Base-by-base conservation (phyloP, 2,113 vertebrate species). In the Pelodiscus sinensis region DNA sequence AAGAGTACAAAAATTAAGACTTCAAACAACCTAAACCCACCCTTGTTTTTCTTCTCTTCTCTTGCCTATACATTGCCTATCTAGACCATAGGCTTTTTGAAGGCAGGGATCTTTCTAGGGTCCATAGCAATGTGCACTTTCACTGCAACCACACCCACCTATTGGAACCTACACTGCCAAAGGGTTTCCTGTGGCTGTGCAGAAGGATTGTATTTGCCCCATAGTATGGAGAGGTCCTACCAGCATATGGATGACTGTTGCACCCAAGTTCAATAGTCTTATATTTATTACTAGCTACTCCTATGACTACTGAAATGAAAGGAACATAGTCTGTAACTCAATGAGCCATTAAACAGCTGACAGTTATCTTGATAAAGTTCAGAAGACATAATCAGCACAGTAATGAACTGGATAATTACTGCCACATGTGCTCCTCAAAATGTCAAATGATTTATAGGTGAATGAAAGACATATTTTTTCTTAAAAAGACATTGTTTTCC, bases 371-470 rank as follows among this genome's bases (percentile, higher is more conserved):
- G 16, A n/a, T 82, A 92, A 90, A 68, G 27, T 89, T 88, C 78
- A 85, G 44, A 24, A 52, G 85, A 58, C 44, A 56, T 60, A 88
- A 50, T 62, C 86, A 85, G 79, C 9, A 84, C 22, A 60, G 77
- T 57, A 88, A 56, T 60, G 55, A 13, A 89, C 81, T 91, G 77
- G 82, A n/a, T 92, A 94, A 91, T 94, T 89, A 84, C n/a, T 90
- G 31, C 75, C 60, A 62, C 44, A 90, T 85, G 22, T 88, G 90
- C 93, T 79, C 91, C 78, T 93, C 21, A 83, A 27, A 87, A 78
- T 10, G 82, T 82, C 60, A 68, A 19, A 79, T 88, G 79, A 89
- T 93, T 93, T 89, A 81, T 80, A n/a, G 29, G 86, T 89, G 77
- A 86, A 77, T 86, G 87, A 94, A 94, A 14, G 54, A 77, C 44